These are phyloP conservation scores for Cyrtonyx montezumae DNA, from an alignment of 2,113 vertebrate species.

Conservation along the genomic window DNA sequence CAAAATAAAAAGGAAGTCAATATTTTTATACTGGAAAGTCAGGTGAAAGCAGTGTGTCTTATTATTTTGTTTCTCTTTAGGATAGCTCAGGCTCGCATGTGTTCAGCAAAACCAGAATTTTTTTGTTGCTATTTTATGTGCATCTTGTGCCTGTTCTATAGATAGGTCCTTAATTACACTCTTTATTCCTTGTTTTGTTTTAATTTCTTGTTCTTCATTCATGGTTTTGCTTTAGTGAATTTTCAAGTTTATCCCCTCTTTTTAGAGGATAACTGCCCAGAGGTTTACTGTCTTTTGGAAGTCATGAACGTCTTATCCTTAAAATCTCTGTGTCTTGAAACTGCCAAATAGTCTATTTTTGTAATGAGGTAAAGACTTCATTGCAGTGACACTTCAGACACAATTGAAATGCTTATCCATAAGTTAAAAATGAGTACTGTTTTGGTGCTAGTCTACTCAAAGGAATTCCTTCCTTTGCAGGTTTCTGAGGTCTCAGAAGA, in stretches of 20 bases:
- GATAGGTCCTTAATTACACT: neutral
- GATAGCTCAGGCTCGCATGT: neutral
- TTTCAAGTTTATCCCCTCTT: neutral
- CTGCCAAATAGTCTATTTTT: neutral
- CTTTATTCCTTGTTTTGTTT: neutral
- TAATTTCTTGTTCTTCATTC: neutral
- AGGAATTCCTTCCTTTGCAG: neutral
- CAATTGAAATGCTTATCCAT: neutral
- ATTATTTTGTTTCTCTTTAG: neutral
- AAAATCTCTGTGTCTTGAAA: neutral
- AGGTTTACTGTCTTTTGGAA: neutral
- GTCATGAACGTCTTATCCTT: neutral
- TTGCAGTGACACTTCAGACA: neutral
- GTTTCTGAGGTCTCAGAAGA: neutral
- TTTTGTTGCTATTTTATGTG: neutral
- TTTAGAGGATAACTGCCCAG: neutral
- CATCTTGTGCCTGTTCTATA: neutral
- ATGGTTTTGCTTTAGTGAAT: neutral
- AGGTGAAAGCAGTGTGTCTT: neutral
- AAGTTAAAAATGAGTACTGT: neutral
- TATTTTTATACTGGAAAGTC: neutral
- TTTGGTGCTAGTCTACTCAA: neutral
- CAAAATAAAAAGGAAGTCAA: neutral
- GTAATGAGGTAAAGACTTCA: neutral
- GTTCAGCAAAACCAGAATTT: neutral